Base-by-base conservation (phyloP, 1,140 invertebrate genomes). In the Lutraria rhynchaena region DNA sequence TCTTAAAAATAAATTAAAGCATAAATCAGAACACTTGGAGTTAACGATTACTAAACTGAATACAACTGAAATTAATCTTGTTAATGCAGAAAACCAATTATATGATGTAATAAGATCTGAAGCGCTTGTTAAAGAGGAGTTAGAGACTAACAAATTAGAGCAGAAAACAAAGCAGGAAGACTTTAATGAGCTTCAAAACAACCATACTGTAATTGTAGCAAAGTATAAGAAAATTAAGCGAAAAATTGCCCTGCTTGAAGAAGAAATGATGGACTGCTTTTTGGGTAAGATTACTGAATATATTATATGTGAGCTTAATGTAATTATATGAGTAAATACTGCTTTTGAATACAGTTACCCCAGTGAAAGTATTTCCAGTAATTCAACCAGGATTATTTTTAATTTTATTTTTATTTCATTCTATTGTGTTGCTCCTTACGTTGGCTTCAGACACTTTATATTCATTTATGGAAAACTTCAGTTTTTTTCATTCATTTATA, bases 91-190 rank as follows among this genome's bases (percentile, higher is more conserved):
- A 46, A 37, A 61, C 31, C 65, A 61, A 35, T n/a, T 81, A 33
- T 81, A 81, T 35, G 67, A 81, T 15, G 55, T 81, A 7, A 53
- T 81, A 22, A 33, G 77, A 24, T 81, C 77, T 3, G 77, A 81
- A 37, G 35, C 77, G 24, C 60, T 15, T 46, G 13, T 71, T 7
- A 70, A 41, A 22, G 77, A 81, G 35, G 77, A 81, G 27, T 27
- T 81, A 53, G 37, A 22, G 27, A 71, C 65, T 2, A 17, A 61
- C 13, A 81, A 71, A 44, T 9, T 49, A 11, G 29, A 70, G 3
- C 46, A 71, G 5, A 44, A 60, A 22, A 41, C n/a, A 13, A 51
- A 65, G 19, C 24, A n/a, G 0, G 27, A 24, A n/a, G 77, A 81
- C 11, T 35, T 81, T n/a, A 31, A 61, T 2, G 67, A 70, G 22